phyloP scores from a whole-genome alignment of 2,888 invertebrate genomes.

The Caenorhabditis macrosperma region DNA sequence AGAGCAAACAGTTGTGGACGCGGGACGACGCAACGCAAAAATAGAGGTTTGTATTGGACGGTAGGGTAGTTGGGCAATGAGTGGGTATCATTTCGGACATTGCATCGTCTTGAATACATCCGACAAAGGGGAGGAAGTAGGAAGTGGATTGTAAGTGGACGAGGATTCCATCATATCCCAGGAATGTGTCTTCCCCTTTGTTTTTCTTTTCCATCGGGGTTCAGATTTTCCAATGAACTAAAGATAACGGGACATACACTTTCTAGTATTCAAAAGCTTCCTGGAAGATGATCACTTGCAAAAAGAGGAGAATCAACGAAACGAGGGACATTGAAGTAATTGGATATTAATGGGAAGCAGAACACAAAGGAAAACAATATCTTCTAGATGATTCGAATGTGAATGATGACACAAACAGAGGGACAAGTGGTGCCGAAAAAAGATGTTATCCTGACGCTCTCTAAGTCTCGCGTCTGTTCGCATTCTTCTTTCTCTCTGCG shows the following conservation, averaged over 20 bases:
- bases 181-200: no score
- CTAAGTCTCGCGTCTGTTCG: conserved; percentile 15
- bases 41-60: conserved; percentile 21
- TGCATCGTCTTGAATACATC: conserved; percentile 7
- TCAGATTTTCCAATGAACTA: no score
- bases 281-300: no score
- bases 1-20: conserved; percentile 52
- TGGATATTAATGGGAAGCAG: background rate
- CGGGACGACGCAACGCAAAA: conserved; percentile 39
- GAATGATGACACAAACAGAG: conserved; percentile 29
- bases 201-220: no score
- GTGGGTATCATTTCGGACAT: conserved; percentile 51
- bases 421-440: conserved; percentile 43
- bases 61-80: conserved; percentile 32
- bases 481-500: conserved; percentile 17
- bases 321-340: no score
- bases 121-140: conserved; percentile 6
- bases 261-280: no score
- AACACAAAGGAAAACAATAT: conserved; percentile 16
- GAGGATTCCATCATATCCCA: no score
- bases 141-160: no score
- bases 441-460: conserved; percentile 55
- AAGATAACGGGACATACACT: no score
- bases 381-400: conserved; percentile 42
- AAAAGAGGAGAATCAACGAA: no score